Percentiles rank a stretch among this genome's conserved stretches.
phyloP scores from a whole-genome alignment of 1,140 invertebrate genomes.

The Lordiphosa stackelbergi region DNA sequence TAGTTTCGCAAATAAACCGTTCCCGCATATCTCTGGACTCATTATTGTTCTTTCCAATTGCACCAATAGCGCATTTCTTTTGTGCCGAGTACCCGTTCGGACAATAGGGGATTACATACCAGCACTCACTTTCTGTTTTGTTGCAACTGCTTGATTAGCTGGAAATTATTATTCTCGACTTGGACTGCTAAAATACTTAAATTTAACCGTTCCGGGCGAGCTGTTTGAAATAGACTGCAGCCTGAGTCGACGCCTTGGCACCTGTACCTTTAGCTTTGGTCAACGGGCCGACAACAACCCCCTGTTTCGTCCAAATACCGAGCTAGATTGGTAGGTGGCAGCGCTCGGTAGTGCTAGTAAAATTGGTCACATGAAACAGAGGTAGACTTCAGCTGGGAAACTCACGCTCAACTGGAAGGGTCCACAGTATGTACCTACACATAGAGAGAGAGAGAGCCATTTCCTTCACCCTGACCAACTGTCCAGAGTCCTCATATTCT shows the following conservation, averaged over 20 bases:
- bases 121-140: too few relatives aligned
- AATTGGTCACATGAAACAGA: slow-evolving; percentile 22
- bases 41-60: too few relatives aligned
- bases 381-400: slow-evolving; percentile 4
- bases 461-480: not conserved
- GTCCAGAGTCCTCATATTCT: slow-evolving; percentile 5
- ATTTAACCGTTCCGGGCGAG: slow-evolving; percentile 20
- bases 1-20: too few relatives aligned
- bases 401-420: slow-evolving; percentile 5
- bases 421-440: too few relatives aligned
- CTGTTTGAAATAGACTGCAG: slow-evolving; percentile 28
- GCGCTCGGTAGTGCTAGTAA: slow-evolving; percentile 3
- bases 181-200: not conserved
- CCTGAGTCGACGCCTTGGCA: slow-evolving; percentile 17
- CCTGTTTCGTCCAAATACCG: slow-evolving; percentile 13
- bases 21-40: too few relatives aligned
- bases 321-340: slow-evolving; percentile 14
- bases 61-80: too few relatives aligned
- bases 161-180: too few relatives aligned
- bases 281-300: slow-evolving; percentile 23
- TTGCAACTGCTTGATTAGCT: too few relatives aligned
- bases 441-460: too few relatives aligned
- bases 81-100: too few relatives aligned
- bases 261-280: slow-evolving; percentile 28
- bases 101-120: too few relatives aligned